These are phyloP conservation scores for Aquatica leii DNA, from an alignment of 2,888 invertebrate species.

Conservation along the genomic window DNA sequence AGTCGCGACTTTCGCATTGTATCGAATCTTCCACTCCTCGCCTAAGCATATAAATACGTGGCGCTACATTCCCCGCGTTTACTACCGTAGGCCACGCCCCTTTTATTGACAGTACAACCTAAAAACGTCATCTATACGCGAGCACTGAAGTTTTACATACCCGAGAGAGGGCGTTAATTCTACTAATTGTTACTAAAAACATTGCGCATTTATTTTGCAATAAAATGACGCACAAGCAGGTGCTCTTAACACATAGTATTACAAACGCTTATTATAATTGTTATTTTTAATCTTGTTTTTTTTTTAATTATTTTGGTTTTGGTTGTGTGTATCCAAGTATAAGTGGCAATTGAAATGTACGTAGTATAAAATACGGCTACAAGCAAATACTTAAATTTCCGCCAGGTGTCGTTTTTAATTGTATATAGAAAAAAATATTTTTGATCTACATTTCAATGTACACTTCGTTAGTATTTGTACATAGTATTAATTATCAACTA, in stretches of 20 bases:
- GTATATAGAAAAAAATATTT: slow-evolving; percentile 19
- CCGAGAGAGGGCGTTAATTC: no score
- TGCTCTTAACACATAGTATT: not conserved
- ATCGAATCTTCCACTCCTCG: no score
- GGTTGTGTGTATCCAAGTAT: not conserved
- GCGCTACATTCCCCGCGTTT: no score
- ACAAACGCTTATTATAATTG: slow-evolving; percentile 4
- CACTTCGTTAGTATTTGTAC: slow-evolving; percentile 19
- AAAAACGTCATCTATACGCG: no score
- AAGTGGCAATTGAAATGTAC: not conserved
- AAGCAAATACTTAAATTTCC: not conserved
- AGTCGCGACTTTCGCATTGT: no score
- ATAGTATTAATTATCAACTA: slow-evolving; percentile 13
- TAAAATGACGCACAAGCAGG: slow-evolving; percentile 1
- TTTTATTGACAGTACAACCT: no score
- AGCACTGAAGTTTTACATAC: no score
- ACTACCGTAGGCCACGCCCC: no score
- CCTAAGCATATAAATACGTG: no score
- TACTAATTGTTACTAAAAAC: not conserved
- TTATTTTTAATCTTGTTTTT: not conserved
- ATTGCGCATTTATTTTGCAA: not conserved
- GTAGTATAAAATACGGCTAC: no score
- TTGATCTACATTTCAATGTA: slow-evolving; percentile 24
- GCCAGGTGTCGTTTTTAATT: not conserved
- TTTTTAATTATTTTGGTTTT: no score